Conservation (phyloP, 2,888 invertebrate genomes). For the Podabrus alpinus region DNA sequence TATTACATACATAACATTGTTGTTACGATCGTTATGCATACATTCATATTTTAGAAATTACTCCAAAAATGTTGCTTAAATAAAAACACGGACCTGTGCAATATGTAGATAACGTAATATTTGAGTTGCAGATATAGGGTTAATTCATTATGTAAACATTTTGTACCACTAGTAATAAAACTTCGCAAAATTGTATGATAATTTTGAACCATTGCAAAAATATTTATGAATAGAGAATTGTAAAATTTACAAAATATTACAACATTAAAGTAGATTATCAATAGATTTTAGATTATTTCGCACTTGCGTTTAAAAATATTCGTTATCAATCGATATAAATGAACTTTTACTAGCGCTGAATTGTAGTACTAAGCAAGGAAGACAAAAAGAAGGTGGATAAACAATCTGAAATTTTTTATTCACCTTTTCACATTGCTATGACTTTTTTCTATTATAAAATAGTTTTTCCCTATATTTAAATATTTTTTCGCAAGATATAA, state of each 20-base stretch:
- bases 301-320: not conserved
- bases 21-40: not conserved
- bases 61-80: constrained; percentile 7
- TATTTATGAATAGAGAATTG: not conserved
- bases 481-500: not conserved
- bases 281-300: not conserved
- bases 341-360: not conserved
- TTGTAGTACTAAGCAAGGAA: too few species aligned
- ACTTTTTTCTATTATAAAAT: not conserved
- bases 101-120: constrained; percentile 4
- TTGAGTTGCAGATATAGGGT: constrained; percentile 5
- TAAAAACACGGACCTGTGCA: constrained; percentile 9
- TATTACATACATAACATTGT: not conserved
- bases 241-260: not conserved
- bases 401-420: not conserved
- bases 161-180: constrained; percentile 4
- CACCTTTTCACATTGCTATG: not conserved
- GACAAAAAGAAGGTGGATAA: not conserved
- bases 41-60: not conserved
- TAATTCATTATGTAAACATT: constrained; percentile 3
- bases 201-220: constrained; percentile 3
- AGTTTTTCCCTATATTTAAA: not conserved
- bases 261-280: not conserved
- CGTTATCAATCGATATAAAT: not conserved
- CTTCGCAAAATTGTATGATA: not conserved